phyloP scores from a whole-genome alignment of 2,797 vertebrate species.

The Sparidentex hasta region DNA sequence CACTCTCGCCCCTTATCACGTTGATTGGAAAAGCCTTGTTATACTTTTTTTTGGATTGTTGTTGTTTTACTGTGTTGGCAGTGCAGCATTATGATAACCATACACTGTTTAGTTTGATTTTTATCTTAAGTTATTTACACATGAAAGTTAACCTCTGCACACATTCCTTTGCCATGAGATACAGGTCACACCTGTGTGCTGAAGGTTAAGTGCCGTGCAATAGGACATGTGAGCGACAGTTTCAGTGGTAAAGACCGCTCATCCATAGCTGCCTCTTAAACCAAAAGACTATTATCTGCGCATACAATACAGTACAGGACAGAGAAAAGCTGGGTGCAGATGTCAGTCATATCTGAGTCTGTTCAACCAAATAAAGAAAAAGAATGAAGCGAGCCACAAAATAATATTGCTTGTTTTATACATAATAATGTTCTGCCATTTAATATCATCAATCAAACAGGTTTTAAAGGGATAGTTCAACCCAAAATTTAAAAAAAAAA shows the following conservation, averaged over 20 bases:
- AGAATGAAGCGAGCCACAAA: neutral
- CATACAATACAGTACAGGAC: neutral
- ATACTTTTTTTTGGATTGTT: neutral
- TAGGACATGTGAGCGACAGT: constrained; percentile 11
- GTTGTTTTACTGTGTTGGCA: constrained; percentile 3
- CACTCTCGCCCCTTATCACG: constrained; percentile 26
- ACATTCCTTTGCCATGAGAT: neutral
- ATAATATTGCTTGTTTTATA: neutral
- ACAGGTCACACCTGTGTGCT: neutral
- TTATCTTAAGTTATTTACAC: constrained; percentile 4
- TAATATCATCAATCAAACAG: no score
- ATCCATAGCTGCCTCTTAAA: neutral
- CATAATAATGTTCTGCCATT: neutral
- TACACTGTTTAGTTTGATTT: constrained; percentile 1
- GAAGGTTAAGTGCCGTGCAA: constrained; percentile 11
- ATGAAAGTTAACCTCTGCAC: neutral
- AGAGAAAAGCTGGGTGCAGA: neutral
- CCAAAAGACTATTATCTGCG: constrained; percentile 6
- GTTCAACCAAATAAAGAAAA: neutral
- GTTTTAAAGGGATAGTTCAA: no score
- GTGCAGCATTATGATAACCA: neutral
- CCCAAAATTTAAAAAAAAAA: no score
- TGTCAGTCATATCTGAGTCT: neutral
- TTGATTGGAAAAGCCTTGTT: constrained; percentile 7
- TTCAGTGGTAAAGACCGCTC: constrained; percentile 15